A percentile compares a stretch with the other conserved stretches of the same genome.
These are phyloP conservation scores for Pasiphila rectangulata DNA, from an alignment of 2,888 invertebrate species.

Conservation along the genomic window DNA sequence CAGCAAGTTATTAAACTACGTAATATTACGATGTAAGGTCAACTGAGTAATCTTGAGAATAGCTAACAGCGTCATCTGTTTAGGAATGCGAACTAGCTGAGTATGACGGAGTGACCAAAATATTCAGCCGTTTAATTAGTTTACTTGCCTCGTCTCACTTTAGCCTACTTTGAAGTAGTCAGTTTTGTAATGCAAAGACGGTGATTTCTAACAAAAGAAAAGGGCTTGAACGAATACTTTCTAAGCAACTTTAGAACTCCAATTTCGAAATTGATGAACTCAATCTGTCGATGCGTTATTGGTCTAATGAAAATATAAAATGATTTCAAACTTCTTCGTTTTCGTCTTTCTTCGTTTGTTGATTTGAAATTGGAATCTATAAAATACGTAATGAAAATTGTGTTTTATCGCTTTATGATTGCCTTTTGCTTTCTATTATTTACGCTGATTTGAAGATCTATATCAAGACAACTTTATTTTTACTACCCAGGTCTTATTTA, in stretches of 20 bases:
- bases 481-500: too few relatives aligned
- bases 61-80: conserved; percentile 21
- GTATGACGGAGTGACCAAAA: conserved; percentile 32
- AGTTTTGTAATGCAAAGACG: conserved; percentile 6
- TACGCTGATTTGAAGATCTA: too few relatives aligned
- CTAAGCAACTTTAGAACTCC: neutral
- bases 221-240: neutral
- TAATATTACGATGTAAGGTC: conserved; percentile 12
- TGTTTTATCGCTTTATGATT: too few relatives aligned
- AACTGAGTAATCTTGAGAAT: conserved; percentile 20
- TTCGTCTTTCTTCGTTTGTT: too few relatives aligned
- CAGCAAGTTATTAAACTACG: conserved; percentile 19
- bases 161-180: conserved; percentile 2
- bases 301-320: too few relatives aligned
- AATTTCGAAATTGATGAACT: too few relatives aligned
- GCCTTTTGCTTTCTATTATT: too few relatives aligned
- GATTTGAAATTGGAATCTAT: neutral
- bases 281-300: too few relatives aligned
- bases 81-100: conserved; percentile 28
- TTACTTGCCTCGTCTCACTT: conserved; percentile 23
- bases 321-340: too few relatives aligned
- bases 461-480: too few relatives aligned
- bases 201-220: neutral
- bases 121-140: conserved; percentile 32
- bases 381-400: too few relatives aligned